Evolutionary conservation across 2,797 vertebrate genomes (phyloP), one percentile per base, ranked within the genome.

Genomic region (Botia kubotai): DNA sequence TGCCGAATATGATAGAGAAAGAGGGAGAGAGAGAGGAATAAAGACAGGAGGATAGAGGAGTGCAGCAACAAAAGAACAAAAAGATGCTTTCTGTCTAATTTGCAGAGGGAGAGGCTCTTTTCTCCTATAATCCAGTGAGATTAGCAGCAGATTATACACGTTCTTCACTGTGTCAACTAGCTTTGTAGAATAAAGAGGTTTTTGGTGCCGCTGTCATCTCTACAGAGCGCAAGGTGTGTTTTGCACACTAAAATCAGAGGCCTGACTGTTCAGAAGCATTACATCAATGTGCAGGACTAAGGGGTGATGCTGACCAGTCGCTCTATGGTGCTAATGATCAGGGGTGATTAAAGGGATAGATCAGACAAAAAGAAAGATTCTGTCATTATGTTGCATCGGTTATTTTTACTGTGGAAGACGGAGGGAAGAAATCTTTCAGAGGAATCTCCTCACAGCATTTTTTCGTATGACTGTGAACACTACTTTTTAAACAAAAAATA

Each of bases 1-100:
- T 87, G 88, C 85, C 84, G 78, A 87, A 89, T 83, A 89, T 80
- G 84, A 84, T 86, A 77, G 85, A 86, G 85, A 87, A 82, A 89
- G 53, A 80, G 46, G 79, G 65, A 82, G 82, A 84, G 60, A 73
- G 62, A 17, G 67, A 70, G 75, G 75, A 81, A 81, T 74, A 76
- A 69, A 84, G 65, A 65, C 23, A 79, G 53, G 78, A 81, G 73
- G 73, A 81, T 82, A 82, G 81, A 85, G 55, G 80, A 76, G 81
- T 72, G 82, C 80, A 82, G 74, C 57, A 80, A 75, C 66, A 72
- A 63, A 72, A 79, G 69, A 77, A 72, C 70, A 82, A 83, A 83
- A 82, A 69, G 63, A 74, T 81, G 69, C 71, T 82, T 72, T 80
- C 63, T 3, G 69, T 75, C 77, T 81, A 74, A 66, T 66, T 66